A percentile compares a stretch with the other conserved stretches of the same genome.
These are phyloP conservation scores for Pristionchus exspectatus DNA, from an alignment of 2,888 invertebrate species.

Conservation along the genomic window DNA sequence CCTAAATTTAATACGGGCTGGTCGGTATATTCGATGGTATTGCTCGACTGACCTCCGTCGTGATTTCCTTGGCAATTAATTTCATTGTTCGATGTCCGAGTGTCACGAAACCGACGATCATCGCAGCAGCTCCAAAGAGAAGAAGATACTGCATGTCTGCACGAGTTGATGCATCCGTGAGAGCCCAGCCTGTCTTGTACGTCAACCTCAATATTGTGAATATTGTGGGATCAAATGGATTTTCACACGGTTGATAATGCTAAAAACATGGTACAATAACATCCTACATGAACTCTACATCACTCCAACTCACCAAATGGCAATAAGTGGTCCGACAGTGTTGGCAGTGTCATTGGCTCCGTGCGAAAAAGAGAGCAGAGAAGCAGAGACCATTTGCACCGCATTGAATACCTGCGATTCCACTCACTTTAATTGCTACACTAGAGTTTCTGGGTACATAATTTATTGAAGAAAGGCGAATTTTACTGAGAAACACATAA, in stretches of 20 bases:
- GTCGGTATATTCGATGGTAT: neutral
- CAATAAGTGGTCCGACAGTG: slow-evolving; percentile 73
- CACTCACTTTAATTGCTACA: neutral
- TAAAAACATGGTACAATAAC: too few species aligned
- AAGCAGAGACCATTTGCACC: slow-evolving; percentile 94
- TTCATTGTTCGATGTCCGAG: slow-evolving; percentile 70
- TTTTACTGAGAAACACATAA: neutral
- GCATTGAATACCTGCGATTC: slow-evolving; percentile 81
- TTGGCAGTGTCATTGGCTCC: slow-evolving; percentile 87
- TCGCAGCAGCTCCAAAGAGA: slow-evolving; percentile 67
- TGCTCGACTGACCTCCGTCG: slow-evolving; percentile 61
- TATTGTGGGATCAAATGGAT: too few species aligned
- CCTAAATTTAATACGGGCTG: neutral
- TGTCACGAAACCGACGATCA: slow-evolving; percentile 70
- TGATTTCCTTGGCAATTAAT: slow-evolving; percentile 69
- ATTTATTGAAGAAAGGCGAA: too few species aligned
- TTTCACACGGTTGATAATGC: too few species aligned
- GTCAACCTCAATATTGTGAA: neutral
- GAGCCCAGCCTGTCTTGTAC: slow-evolving; percentile 68
- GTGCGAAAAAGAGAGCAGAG: slow-evolving; percentile 97
- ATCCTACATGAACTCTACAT: too few species aligned
- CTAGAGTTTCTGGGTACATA: neutral
- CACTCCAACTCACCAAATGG: slow-evolving; percentile 60
- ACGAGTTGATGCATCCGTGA: slow-evolving; percentile 65
- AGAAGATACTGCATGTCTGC: slow-evolving; percentile 66